Percentiles rank a stretch among this genome's conserved stretches.
Evolutionary conservation across 2,888 invertebrate species (phyloP).

Genomic region (Himalopsyche tibetana): DNA sequence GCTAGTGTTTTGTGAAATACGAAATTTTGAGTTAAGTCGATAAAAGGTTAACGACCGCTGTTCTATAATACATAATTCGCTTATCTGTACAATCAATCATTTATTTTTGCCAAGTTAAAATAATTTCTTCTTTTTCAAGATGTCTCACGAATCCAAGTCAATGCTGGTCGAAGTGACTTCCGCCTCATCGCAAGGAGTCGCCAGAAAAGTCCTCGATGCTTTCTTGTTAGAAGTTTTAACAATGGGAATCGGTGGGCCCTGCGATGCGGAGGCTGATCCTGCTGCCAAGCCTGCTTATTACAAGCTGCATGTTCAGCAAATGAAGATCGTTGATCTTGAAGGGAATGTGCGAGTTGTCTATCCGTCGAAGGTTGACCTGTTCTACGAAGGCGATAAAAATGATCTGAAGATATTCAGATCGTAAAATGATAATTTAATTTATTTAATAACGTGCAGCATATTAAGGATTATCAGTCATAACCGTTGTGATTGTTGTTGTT

Average conservation of each 20-base stretch:
- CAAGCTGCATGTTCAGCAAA: slow-evolving; percentile 79
- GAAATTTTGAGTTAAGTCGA: no score
- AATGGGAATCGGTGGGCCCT: slow-evolving; percentile 74
- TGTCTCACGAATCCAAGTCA: slow-evolving; percentile 80
- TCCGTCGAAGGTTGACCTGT: slow-evolving; percentile 86
- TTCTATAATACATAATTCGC: no score
- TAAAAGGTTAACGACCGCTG: no score
- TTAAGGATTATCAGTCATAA: background rate
- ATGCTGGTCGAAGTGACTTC: slow-evolving; percentile 89
- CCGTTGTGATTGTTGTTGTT: no score
- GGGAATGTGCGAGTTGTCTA: slow-evolving; percentile 86
- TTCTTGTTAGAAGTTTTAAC: slow-evolving; percentile 81
- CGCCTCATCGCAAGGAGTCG: slow-evolving; percentile 79
- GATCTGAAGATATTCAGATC: slow-evolving; percentile 59
- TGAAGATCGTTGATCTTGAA: slow-evolving; percentile 83
- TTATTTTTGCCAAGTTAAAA: background rate
- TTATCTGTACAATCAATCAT: background rate
- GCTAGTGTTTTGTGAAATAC: no score
- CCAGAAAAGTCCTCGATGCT: slow-evolving; percentile 82
- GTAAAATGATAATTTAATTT: slow-evolving; percentile 44
- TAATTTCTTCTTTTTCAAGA: slow-evolving; percentile 73
- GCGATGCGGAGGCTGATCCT: slow-evolving; percentile 67
- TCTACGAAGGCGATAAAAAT: slow-evolving; percentile 72
- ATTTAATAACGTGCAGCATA: background rate
- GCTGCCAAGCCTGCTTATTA: slow-evolving; percentile 66